These are phyloP conservation scores for Alligator sinensis DNA, from an alignment of 2,113 vertebrate genomes.

Conservation along the genomic window DNA sequence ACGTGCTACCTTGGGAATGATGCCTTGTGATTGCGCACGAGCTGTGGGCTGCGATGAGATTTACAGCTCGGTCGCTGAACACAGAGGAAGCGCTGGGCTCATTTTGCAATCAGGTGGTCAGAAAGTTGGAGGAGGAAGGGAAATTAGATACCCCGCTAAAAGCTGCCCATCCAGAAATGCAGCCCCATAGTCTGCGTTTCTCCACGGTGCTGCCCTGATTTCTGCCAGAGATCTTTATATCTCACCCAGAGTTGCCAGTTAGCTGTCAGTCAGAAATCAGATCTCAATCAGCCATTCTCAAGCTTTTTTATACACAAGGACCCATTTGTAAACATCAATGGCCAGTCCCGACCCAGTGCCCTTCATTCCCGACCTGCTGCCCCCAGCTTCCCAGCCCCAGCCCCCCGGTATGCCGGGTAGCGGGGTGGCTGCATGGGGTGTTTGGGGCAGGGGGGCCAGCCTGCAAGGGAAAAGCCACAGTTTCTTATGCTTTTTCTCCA, in stretches of 20 bases:
- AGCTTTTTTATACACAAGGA: too few species aligned
- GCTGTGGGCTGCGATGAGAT: not conserved
- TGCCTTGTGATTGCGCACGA: not conserved
- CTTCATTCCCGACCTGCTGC: too few species aligned
- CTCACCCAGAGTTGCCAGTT: not conserved
- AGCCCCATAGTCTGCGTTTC: not conserved
- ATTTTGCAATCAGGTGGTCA: not conserved
- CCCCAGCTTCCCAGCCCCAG: not conserved
- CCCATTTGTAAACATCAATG: too few species aligned
- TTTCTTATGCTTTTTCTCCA: too few species aligned
- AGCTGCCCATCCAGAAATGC: not conserved
- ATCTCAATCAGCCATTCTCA: too few species aligned
- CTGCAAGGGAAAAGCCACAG: too few species aligned
- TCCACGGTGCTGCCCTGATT: not conserved
- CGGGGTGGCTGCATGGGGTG: too few species aligned
- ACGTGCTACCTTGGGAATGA: not conserved
- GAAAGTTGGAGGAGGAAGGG: not conserved
- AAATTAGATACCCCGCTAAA: rapidly evolving
- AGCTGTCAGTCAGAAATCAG: too few species aligned
- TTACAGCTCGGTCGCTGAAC: not conserved
- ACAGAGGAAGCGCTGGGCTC: not conserved
- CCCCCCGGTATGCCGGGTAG: rapidly evolving
- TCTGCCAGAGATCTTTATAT: too few species aligned
- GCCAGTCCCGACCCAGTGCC: too few species aligned
- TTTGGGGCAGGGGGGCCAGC: too few species aligned